Evolutionary conservation across 2,797 vertebrate genomes (phyloP), one percentile per base, ranked within the genome.

Genomic region (Platalea minor): DNA sequence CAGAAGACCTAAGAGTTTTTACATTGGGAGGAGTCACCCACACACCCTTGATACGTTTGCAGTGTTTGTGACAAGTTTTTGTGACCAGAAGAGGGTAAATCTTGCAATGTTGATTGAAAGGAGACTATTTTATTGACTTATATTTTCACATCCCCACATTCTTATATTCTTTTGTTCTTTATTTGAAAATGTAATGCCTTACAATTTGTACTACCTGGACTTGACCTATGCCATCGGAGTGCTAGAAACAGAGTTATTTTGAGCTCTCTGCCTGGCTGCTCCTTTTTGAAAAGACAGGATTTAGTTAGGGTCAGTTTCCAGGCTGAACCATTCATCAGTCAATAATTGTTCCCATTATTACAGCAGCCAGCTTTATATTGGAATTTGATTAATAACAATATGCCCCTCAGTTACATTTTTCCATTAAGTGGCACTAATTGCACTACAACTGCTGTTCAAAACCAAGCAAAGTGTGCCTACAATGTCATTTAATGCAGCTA

Each of bases 321-420:
- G 84, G 41, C 91, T 95, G 93, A 97, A 91, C 50, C 97, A 84
- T 96, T 96, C 64, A 95, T 94, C 95, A 94, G 43, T 74, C 91
- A 88, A 53, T 97, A 97, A 97, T 96, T 89, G 19, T 33, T 91
- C 68, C 89, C 90, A 91, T 97, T 97, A 96, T 90, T 97, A 91
- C 56, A 80, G 46, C 67, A 95, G 73, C 64, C 80, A 95, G 78
- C 12, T 96, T 96, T 95, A 92, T 96, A 95, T 26, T 96, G 73
- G 85, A 91, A 93, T 92, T 89, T 95, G 92, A 96, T 97, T 97
- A 96, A 97, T 97, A 97, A 95, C 39, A 92, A 91, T 96, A 96
- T 81, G 85, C 78, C 91, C 50, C 95, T 95, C 78, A 85, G 91
- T 92, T 97, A 94, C 10, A 53, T 90, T 96, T 70, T 97, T 94